Conservation (phyloP, 2,888 invertebrate genomes). For the Drosophila sordidapex region DNA sequence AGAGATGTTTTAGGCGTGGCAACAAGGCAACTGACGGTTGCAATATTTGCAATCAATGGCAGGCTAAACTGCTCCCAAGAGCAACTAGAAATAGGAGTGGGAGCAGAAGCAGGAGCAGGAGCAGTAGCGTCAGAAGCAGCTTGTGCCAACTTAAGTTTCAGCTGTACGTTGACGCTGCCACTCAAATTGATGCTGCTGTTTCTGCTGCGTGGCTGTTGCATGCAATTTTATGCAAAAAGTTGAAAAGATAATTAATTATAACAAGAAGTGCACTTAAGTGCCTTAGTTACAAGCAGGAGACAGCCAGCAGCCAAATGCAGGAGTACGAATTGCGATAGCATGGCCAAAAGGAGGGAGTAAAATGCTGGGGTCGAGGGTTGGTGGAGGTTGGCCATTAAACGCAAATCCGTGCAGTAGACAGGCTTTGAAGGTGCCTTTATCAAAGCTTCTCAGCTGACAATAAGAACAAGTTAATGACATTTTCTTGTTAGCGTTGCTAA, state of each 20-base stretch:
- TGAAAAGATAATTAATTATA: conserved; percentile 82
- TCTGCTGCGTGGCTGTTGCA: conserved; percentile 64
- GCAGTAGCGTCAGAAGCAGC: conserved; percentile 17
- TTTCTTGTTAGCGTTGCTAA: conserved; percentile 69
- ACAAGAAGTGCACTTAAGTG: conserved; percentile 81
- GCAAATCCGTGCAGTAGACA: conserved; percentile 68
- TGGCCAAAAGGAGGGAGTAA: not conserved
- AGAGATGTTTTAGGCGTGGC: conserved; percentile 11
- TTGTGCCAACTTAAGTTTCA: conserved; percentile 33
- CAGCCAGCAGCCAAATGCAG: conserved; percentile 20
- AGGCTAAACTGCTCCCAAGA: conserved; percentile 41
- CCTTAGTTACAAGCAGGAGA: conserved; percentile 68
- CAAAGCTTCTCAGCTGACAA: conserved; percentile 75
- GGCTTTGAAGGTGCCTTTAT: conserved; percentile 76
- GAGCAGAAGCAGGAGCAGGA: conserved; percentile 6
- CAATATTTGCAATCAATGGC: conserved; percentile 76
- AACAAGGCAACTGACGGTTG: conserved; percentile 54
- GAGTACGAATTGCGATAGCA: not conserved
- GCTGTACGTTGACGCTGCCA: conserved; percentile 21
- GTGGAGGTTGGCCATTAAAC: conserved; percentile 58
- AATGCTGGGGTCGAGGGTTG: not conserved
- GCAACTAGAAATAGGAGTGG: not conserved
- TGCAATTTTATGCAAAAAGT: conserved; percentile 79
- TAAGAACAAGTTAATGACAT: conserved; percentile 81
- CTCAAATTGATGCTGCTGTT: conserved; percentile 37